These are phyloP conservation scores for Platorchestia sp. DNA, from an alignment of 1,140 invertebrate genomes.

Conservation along the genomic window DNA sequence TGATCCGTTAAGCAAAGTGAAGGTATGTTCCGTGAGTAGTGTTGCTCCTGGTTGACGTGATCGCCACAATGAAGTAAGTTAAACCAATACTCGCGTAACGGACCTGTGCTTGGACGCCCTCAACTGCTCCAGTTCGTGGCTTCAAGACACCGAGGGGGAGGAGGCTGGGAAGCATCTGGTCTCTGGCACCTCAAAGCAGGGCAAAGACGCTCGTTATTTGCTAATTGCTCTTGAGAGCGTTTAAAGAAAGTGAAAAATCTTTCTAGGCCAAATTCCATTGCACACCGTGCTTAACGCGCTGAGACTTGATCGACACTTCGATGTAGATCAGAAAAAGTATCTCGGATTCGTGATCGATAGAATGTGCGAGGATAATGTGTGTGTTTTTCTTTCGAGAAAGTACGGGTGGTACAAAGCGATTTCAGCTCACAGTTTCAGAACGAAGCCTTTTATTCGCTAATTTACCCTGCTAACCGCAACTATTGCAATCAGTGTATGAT, in stretches of 20 bases:
- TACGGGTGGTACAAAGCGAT: neutral
- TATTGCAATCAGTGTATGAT: too few relatives aligned
- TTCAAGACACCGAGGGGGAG: neutral
- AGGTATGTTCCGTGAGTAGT: neutral
- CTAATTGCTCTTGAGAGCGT: constrained; percentile 4
- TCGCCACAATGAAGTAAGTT: constrained; percentile 11
- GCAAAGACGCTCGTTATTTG: constrained; percentile 26
- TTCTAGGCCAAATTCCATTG: constrained; percentile 42
- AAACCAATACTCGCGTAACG: constrained; percentile 18
- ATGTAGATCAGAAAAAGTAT: constrained; percentile 2
- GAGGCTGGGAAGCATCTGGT: constrained; percentile 34
- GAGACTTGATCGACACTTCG: neutral
- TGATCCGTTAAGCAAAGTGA: constrained; percentile 15
- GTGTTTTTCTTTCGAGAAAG: neutral
- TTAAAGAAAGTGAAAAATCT: constrained; percentile 55
- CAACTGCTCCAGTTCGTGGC: neutral
- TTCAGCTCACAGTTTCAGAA: neutral
- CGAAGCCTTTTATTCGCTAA: neutral
- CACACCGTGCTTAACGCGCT: neutral
- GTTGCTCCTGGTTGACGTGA: neutral
- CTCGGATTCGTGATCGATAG: constrained; percentile 1
- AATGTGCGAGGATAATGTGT: neutral
- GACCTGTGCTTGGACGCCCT: neutral
- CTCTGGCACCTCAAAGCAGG: constrained; percentile 3
- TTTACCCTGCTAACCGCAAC: too few relatives aligned